Conservation (phyloP, 2,888 invertebrate species). For the Megastigmus dorsalis region DNA sequence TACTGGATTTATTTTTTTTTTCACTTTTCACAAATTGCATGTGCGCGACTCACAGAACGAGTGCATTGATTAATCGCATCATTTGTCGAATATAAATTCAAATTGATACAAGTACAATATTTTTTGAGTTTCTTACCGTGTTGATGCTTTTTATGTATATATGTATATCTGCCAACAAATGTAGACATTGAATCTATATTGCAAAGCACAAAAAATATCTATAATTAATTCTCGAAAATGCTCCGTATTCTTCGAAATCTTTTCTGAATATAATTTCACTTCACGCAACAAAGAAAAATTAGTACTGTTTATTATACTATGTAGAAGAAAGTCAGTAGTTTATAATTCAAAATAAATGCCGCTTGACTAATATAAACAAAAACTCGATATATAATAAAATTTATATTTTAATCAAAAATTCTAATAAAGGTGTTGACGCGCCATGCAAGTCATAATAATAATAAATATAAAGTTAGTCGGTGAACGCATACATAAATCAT, state of each 20-base stretch:
- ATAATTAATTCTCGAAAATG: constrained; percentile 16
- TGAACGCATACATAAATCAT: constrained; percentile 58
- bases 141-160: neutral
- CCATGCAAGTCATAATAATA: constrained; percentile 38
- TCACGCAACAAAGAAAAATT: constrained; percentile 19
- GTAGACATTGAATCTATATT: constrained; percentile 31
- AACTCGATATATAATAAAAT: constrained; percentile 18
- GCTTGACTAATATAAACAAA: constrained; percentile 28
- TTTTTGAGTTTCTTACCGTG: neutral
- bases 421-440: constrained; percentile 35
- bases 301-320: constrained; percentile 8
- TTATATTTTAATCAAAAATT: constrained; percentile 22
- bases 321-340: constrained; percentile 22
- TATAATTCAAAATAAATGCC: constrained; percentile 25
- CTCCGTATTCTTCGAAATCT: constrained; percentile 11
- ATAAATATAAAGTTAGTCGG: constrained; percentile 36
- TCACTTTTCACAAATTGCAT: constrained; percentile 4
- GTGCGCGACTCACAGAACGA: neutral
- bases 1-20: constrained; percentile 11
- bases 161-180: neutral
- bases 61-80: neutral
- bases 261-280: neutral
- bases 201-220: constrained; percentile 20
- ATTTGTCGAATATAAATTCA: constrained; percentile 5
- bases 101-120: constrained; percentile 7